These are phyloP conservation scores for Rhinoptilus africanus DNA, from an alignment of 2,113 vertebrate species.

Conservation along the genomic window DNA sequence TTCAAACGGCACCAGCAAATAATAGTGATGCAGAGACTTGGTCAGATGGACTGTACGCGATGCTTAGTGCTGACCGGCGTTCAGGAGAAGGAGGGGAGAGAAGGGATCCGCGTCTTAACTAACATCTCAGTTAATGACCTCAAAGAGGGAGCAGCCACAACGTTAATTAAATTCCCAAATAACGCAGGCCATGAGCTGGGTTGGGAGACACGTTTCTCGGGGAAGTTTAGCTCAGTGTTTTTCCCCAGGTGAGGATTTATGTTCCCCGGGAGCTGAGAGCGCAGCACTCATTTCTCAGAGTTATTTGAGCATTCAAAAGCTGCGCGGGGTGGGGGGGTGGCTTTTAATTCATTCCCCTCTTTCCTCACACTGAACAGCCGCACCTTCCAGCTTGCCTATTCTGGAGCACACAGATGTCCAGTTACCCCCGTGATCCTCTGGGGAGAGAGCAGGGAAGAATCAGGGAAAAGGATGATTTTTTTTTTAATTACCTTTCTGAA, in stretches of 20 bases:
- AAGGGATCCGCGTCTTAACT: not conserved
- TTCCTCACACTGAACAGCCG: not conserved
- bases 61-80: accelerated
- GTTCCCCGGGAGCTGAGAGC: not conserved
- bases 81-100: not conserved
- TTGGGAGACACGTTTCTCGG: not conserved
- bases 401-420: not conserved
- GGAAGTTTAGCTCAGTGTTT: not conserved
- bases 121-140: not conserved
- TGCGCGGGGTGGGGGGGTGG: accelerated
- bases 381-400: not conserved
- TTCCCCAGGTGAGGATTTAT: not conserved
- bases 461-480: not conserved
- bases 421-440: not conserved
- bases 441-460: not conserved
- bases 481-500: not conserved
- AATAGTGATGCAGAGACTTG: not conserved
- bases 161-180: not conserved
- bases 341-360: not conserved
- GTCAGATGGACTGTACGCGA: accelerated
- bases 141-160: not conserved
- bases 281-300: not conserved
- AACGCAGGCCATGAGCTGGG: not conserved
- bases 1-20: not conserved
- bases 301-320: not conserved